Evolutionary conservation across 2,888 invertebrate genomes (phyloP).

Genomic region (Leptinotarsa tumamoca): DNA sequence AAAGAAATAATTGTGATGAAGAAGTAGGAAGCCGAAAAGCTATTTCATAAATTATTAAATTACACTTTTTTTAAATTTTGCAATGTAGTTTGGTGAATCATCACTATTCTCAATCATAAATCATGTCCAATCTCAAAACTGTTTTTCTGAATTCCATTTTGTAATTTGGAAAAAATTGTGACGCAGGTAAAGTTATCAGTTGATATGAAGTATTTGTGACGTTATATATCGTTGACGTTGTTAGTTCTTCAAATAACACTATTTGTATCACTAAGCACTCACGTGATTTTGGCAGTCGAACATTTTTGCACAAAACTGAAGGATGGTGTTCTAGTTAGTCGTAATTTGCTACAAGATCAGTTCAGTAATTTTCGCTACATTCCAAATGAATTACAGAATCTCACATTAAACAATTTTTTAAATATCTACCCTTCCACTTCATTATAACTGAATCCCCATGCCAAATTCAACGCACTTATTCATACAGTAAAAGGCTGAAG

Average conservation of each 20-base stretch:
- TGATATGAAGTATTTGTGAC: conserved; percentile 65
- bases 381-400: conserved; percentile 64
- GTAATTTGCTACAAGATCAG: conserved; percentile 55
- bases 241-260: conserved; percentile 58
- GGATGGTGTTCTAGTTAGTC: conserved; percentile 56
- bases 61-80: too few species aligned
- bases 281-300: conserved; percentile 62
- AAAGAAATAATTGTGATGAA: too few species aligned
- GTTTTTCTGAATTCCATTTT: conserved; percentile 32
- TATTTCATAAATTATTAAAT: too few species aligned
- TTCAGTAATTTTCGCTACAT: conserved; percentile 60
- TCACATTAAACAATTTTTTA: conserved; percentile 64
- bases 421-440: conserved; percentile 51
- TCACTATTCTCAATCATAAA: neutral
- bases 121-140: conserved; percentile 19
- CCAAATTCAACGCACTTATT: conserved; percentile 33
- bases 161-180: conserved; percentile 40
- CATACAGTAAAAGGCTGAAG: conserved; percentile 21
- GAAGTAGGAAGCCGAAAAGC: too few species aligned
- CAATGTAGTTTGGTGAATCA: too few species aligned
- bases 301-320: conserved; percentile 62
- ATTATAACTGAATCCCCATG: conserved; percentile 23
- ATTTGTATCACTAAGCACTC: conserved; percentile 63
- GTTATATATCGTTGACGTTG: conserved; percentile 59
- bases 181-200: conserved; percentile 57